Conservation (phyloP, 2,888 invertebrate genomes). For the Caenorhabditis auriculariae region DNA sequence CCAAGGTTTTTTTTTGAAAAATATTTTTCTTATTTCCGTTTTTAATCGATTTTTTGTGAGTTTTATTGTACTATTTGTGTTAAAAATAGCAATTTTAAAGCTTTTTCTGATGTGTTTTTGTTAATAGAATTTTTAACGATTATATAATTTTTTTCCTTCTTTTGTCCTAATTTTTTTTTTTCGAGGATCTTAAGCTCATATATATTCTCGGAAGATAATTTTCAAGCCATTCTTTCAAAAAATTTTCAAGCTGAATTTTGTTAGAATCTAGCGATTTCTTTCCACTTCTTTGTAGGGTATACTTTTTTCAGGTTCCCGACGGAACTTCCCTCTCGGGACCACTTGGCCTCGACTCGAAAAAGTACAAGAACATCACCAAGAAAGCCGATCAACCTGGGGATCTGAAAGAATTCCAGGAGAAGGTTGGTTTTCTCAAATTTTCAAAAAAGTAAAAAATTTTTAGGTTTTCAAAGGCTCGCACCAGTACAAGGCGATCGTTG, state of each 20-base stretch:
- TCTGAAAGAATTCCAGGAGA: constrained; percentile 52
- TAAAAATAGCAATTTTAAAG: too few relatives aligned
- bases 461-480: constrained; percentile 46
- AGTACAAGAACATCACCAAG: constrained; percentile 39
- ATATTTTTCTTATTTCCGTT: too few relatives aligned
- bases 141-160: too few relatives aligned
- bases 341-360: constrained; percentile 53
- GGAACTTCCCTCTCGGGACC: constrained; percentile 58
- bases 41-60: too few relatives aligned
- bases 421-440: constrained; percentile 18
- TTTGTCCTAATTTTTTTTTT: too few relatives aligned
- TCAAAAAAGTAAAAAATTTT: neutral
- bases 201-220: too few relatives aligned
- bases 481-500: constrained; percentile 58
- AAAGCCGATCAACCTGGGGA: constrained; percentile 55
- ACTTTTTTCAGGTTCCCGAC: constrained; percentile 45
- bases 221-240: too few relatives aligned
- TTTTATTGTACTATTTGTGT: too few relatives aligned
- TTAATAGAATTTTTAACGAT: too few relatives aligned
- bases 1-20: constrained; percentile 25
- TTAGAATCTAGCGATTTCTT: neutral
- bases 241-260: neutral
- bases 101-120: too few relatives aligned
- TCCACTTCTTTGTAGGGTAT: neutral
- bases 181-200: too few relatives aligned